Evolutionary conservation across 2,888 invertebrate genomes (phyloP), one percentile per base, ranked within the genome.

Genomic region (Chaetogeoica ovagalla): DNA sequence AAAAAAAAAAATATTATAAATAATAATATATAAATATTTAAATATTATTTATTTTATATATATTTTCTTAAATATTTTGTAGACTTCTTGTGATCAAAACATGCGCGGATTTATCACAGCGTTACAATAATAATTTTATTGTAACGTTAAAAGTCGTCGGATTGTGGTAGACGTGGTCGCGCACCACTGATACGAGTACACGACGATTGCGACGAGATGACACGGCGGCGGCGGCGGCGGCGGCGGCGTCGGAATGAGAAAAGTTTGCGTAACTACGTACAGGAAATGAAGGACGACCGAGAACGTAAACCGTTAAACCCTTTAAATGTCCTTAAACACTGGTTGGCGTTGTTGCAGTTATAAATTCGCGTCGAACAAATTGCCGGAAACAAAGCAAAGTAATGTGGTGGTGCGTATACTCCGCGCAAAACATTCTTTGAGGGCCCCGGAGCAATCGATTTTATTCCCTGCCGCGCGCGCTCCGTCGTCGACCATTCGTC

Each of bases 291-390:
- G 37, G 77, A 77, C 62, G 37, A 62, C 62, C 37, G 30, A 77
- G 21, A 60, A 60, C 69, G 48, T 62, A n/a, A 37, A 52, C 69
- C 60, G 21, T 60, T 60, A 76, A 76, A 70, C 69, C 62, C 77
- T 77, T 70, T 77, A 70, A 77, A 77, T 62, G 69, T 70, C 69
- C 37, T 77, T 77, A 52, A 68, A 59, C 60, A 60, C 60, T 37
- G 48, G 17, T 4, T 30, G 30, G 30, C 37, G 69, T 23, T 52
- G 77, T 62, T 62, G 30, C 30, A 55, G 77, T 70, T 70, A 62
- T 52, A 70, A 77, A 77, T 77, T 77, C 62, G 39, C 69, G 48
- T 13, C 21, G 48, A 76, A 68, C 76, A 68, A 68, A 76, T 68
- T 76, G 52, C 77, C 68, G 62, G 68, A 76, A 68, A 68, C n/a